Percentiles rank a stretch among this genome's conserved stretches.
These are phyloP conservation scores for Electrophaes corylata DNA, from an alignment of 2,888 invertebrate species.

Conservation along the genomic window DNA sequence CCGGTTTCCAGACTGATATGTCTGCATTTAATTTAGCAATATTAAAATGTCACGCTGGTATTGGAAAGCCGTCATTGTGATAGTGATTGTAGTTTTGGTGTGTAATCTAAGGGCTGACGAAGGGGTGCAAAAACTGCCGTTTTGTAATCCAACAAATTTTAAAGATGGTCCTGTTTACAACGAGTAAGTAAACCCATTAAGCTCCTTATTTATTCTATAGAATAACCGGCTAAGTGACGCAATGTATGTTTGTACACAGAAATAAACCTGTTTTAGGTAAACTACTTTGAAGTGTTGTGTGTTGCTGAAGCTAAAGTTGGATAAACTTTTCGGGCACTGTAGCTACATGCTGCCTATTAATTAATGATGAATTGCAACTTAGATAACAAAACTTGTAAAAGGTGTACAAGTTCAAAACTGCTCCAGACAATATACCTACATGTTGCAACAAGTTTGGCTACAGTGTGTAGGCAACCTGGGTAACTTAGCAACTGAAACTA, in stretches of 20 bases:
- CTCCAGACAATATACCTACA: too few relatives aligned
- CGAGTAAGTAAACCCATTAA: slow-evolving; percentile 62
- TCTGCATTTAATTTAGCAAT: slow-evolving; percentile 67
- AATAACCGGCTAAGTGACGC: background rate
- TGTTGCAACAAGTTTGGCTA: too few relatives aligned
- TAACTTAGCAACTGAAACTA: too few relatives aligned
- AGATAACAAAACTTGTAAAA: too few relatives aligned
- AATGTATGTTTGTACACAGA: slow-evolving; percentile 22
- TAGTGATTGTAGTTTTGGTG: slow-evolving; percentile 61
- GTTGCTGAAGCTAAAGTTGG: background rate
- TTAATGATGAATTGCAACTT: too few relatives aligned
- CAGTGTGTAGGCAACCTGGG: too few relatives aligned
- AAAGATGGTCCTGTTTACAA: slow-evolving; percentile 58
- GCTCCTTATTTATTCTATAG: background rate
- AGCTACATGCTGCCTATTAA: too few relatives aligned
- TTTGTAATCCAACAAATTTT: slow-evolving; percentile 71
- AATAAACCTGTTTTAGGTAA: slow-evolving; percentile 15
- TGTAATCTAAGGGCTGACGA: slow-evolving; percentile 70
- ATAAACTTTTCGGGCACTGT: background rate
- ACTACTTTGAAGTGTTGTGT: slow-evolving; percentile 4
- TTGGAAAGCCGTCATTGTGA: slow-evolving; percentile 68
- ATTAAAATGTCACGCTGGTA: slow-evolving; percentile 79
- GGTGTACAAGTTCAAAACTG: too few relatives aligned
- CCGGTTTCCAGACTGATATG: slow-evolving; percentile 65
- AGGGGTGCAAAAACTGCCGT: slow-evolving; percentile 72